These are phyloP conservation scores for Diadromus collaris DNA, from an alignment of 2,888 invertebrate genomes.

Conservation along the genomic window DNA sequence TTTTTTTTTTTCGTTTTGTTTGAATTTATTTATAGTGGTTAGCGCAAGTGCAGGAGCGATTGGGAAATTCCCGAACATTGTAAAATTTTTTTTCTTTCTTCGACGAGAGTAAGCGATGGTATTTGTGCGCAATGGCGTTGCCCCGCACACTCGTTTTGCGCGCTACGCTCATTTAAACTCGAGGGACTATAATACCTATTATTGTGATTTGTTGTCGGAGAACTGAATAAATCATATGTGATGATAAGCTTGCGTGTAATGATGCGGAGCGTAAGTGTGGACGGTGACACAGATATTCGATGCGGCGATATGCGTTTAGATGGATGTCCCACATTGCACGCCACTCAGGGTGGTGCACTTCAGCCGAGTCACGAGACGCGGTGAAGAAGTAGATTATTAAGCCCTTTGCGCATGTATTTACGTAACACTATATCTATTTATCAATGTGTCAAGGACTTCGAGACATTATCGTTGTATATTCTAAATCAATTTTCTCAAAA, in stretches of 20 bases:
- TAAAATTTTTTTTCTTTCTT: not conserved
- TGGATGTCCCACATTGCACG: not conserved
- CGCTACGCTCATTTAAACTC: no score
- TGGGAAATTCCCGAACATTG: not conserved
- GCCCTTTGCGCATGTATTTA: no score
- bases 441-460: no score
- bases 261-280: not conserved
- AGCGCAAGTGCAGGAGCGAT: not conserved
- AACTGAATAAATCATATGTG: not conserved
- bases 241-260: constrained; percentile 1
- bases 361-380: not conserved
- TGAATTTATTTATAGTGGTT: not conserved
- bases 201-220: not conserved
- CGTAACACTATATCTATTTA: no score
- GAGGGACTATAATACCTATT: no score
- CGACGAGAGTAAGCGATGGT: not conserved
- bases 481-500: no score
- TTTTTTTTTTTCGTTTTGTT: no score
- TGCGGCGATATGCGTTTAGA: not conserved
- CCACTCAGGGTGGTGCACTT: not conserved
- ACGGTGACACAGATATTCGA: constrained; percentile 6
- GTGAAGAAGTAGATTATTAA: not conserved
- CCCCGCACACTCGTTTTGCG: no score
- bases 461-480: no score
- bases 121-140: not conserved